These are phyloP conservation scores for Leptothorax acervorum DNA, from an alignment of 2,888 invertebrate genomes.

Conservation along the genomic window DNA sequence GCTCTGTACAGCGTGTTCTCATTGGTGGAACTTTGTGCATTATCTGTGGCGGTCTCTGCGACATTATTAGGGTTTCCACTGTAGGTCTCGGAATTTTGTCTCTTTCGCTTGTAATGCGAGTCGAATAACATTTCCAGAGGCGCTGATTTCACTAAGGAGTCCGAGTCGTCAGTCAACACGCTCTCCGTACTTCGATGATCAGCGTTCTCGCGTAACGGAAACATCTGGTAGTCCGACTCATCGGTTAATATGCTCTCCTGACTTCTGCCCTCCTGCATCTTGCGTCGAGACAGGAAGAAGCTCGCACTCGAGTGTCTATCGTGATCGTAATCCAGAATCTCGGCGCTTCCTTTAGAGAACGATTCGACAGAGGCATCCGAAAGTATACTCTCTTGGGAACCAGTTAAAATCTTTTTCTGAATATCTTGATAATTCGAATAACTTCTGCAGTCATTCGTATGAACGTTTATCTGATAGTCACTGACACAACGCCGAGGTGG, in stretches of 20 bases:
- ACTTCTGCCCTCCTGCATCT: slow-evolving; percentile 89
- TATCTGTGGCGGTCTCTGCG: slow-evolving; percentile 54
- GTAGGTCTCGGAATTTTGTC: slow-evolving; percentile 85
- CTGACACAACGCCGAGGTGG: slow-evolving; percentile 91
- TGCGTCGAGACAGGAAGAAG: slow-evolving; percentile 91
- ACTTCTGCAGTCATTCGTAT: slow-evolving; percentile 78
- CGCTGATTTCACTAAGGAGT: slow-evolving; percentile 91
- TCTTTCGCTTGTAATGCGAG: slow-evolving; percentile 85
- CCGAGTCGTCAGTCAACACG: slow-evolving; percentile 92
- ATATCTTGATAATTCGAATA: slow-evolving; percentile 72
- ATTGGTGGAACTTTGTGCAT: slow-evolving; percentile 38
- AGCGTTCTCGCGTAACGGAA: slow-evolving; percentile 86
- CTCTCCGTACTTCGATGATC: slow-evolving; percentile 93
- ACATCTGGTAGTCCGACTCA: slow-evolving; percentile 89
- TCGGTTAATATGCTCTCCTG: slow-evolving; percentile 93
- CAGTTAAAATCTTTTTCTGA: slow-evolving; percentile 75
- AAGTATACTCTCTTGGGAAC: slow-evolving; percentile 83
- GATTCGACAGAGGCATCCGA: slow-evolving; percentile 83
- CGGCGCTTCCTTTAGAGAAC: slow-evolving; percentile 81
- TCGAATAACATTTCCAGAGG: slow-evolving; percentile 91
- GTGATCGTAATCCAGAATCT: slow-evolving; percentile 83
- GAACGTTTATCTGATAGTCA: slow-evolving; percentile 91
- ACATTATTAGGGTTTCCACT: slow-evolving; percentile 82
- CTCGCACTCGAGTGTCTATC: slow-evolving; percentile 89
- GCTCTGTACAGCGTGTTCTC: slow-evolving; percentile 70